phyloP scores from a whole-genome alignment of 2,888 invertebrate species.

The Tinea semifulvella region DNA sequence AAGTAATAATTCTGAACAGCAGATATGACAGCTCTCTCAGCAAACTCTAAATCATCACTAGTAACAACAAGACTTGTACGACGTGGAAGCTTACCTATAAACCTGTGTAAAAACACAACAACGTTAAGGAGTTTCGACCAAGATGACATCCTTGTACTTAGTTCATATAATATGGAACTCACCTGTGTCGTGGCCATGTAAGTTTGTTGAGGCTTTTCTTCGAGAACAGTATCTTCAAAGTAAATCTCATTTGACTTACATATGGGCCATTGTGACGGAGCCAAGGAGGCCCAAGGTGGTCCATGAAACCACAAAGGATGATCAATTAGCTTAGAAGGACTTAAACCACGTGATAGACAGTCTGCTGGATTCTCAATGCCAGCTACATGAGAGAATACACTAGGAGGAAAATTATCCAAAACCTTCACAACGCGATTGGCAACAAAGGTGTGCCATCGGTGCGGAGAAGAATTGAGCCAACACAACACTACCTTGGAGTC shows the following conservation, averaged over 20 bases:
- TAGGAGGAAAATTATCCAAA: background rate
- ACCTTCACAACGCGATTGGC: slow-evolving; percentile 13
- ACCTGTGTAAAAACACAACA: slow-evolving; percentile 4
- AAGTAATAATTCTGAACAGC: background rate
- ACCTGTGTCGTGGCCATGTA: background rate
- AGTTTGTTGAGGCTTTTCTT: background rate
- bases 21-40: background rate
- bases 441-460: slow-evolving; percentile 18
- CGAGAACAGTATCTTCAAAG: background rate
- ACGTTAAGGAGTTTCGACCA: slow-evolving; percentile 12
- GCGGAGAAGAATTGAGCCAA: slow-evolving; percentile 18
- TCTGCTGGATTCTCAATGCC: slow-evolving; percentile 14
- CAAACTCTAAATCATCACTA: background rate
- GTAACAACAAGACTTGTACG: background rate
- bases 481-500: slow-evolving; percentile 14
- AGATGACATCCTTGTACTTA: slow-evolving; percentile 12
- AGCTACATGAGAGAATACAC: slow-evolving; percentile 12
- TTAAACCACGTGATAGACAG: slow-evolving; percentile 14
- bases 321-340: background rate
- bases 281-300: background rate
- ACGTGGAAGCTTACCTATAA: background rate
- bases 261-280: slow-evolving; percentile 2
- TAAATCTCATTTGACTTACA: background rate
- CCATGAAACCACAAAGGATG: slow-evolving; percentile 13
- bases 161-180: background rate